These are phyloP conservation scores for Thereva unica DNA, from an alignment of 2,888 invertebrate species.

Conservation along the genomic window DNA sequence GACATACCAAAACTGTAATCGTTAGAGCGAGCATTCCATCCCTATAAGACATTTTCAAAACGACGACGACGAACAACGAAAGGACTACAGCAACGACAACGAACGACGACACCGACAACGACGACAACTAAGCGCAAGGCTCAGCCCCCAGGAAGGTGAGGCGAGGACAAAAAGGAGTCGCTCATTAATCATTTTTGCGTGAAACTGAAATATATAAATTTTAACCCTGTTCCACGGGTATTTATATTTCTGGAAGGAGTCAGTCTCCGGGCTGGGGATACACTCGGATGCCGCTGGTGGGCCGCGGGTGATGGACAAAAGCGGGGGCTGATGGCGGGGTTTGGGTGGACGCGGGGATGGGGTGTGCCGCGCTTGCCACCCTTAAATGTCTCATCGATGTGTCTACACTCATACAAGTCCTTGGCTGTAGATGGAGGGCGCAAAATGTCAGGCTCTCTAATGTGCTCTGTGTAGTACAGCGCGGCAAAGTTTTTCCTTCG, in stretches of 20 bases:
- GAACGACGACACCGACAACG: slow-evolving; percentile 27
- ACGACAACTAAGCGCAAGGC: slow-evolving; percentile 24
- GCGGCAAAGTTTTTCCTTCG: slow-evolving; percentile 34
- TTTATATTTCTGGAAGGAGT: slow-evolving; percentile 37
- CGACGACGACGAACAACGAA: too few species aligned
- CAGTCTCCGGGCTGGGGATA: slow-evolving; percentile 29
- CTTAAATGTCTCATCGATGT: slow-evolving; percentile 37
- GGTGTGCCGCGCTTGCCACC: not conserved
- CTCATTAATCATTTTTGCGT: slow-evolving; percentile 43
- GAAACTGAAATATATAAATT: slow-evolving; percentile 43
- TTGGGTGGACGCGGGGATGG: too few species aligned
- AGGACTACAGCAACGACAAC: slow-evolving; percentile 12
- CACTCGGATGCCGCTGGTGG: slow-evolving; percentile 34
- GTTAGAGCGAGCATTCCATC: too few species aligned
- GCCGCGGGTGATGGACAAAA: not conserved
- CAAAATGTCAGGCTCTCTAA: slow-evolving; percentile 35
- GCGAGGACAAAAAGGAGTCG: slow-evolving; percentile 34
- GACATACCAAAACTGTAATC: too few species aligned
- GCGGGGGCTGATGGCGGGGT: too few species aligned
- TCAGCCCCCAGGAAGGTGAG: slow-evolving; percentile 31
- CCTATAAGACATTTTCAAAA: too few species aligned
- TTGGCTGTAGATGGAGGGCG: slow-evolving; percentile 24
- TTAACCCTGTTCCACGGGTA: slow-evolving; percentile 40
- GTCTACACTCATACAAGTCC: slow-evolving; percentile 39
- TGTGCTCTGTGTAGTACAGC: slow-evolving; percentile 25